Evolutionary conservation across 2,797 vertebrate species (phyloP).

Genomic region (Hippoglossus hippoglossus): DNA sequence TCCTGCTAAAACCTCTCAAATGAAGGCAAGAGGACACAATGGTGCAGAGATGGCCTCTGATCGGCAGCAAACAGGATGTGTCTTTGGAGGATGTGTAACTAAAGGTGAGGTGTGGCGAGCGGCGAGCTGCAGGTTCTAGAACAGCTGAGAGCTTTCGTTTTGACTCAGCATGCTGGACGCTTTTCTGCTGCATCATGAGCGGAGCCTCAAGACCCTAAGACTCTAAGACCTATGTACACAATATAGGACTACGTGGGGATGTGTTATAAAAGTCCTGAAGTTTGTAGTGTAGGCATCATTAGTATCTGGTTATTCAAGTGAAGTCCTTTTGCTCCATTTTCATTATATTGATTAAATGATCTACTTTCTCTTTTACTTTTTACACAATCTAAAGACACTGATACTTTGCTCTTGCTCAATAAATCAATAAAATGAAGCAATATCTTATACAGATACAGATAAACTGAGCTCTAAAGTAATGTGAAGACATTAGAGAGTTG

Average conservation of each 20-base stretch:
- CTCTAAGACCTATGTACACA: too few species aligned
- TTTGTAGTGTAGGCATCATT: too few species aligned
- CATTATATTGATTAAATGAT: conserved; percentile 9
- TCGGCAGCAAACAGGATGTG: conserved; percentile 69
- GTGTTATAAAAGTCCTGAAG: too few species aligned
- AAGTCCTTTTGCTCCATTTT: neutral
- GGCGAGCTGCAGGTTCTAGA: conserved; percentile 49
- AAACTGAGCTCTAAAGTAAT: neutral
- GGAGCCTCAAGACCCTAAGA: neutral
- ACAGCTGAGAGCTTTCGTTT: conserved; percentile 55
- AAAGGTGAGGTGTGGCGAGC: conserved; percentile 64
- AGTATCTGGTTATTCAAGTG: neutral
- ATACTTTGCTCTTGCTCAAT: too few species aligned
- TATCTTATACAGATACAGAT: too few species aligned
- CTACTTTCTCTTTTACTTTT: neutral
- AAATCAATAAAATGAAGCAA: too few species aligned
- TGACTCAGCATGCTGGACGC: conserved; percentile 52
- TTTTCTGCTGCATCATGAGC: conserved; percentile 38
- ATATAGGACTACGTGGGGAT: too few species aligned
- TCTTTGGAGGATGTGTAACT: conserved; percentile 69
- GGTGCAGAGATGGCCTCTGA: conserved; percentile 11
- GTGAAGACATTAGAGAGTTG: neutral
- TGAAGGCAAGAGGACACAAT: conserved; percentile 15
- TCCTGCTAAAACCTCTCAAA: conserved; percentile 25
- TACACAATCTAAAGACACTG: too few species aligned